Conservation (phyloP, 1,140 invertebrate species). For the Apis mellifera region DNA sequence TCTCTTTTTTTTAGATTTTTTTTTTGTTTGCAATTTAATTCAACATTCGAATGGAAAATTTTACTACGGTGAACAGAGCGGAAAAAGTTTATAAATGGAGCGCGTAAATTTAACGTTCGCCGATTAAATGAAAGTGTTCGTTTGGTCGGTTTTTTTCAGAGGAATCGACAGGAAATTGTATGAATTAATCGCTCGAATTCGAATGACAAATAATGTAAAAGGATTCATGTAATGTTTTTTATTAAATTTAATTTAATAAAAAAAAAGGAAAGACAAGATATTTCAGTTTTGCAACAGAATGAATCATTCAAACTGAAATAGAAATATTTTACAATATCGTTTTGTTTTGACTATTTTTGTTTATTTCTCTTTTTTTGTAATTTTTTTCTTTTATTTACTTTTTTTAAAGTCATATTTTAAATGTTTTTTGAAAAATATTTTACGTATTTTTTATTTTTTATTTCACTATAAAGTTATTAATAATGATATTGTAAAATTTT, state of each 20-base stretch:
- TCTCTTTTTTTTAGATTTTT: too few species aligned
- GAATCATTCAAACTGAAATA: background rate
- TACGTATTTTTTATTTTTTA: background rate
- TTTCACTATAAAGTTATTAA: too few species aligned
- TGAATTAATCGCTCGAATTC: background rate
- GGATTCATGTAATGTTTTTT: background rate
- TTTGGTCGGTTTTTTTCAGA: background rate
- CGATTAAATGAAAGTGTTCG: background rate
- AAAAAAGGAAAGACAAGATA: too few species aligned
- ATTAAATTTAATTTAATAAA: too few species aligned
- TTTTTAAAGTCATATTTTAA: background rate
- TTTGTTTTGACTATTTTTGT: background rate
- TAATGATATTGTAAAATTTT: too few species aligned
- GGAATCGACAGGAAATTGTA: background rate
- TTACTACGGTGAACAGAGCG: background rate
- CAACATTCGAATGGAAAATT: background rate
- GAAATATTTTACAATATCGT: background rate
- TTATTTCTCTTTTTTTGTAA: background rate
- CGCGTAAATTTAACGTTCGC: background rate
- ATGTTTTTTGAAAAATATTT: background rate
- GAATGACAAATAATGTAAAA: background rate
- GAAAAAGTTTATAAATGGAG: slow-evolving; percentile 1
- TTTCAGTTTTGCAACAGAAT: background rate
- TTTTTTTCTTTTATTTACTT: background rate
- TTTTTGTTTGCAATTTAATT: background rate